Conservation (phyloP, 2,888 invertebrate species). For the Ferdinandea cuprea region DNA sequence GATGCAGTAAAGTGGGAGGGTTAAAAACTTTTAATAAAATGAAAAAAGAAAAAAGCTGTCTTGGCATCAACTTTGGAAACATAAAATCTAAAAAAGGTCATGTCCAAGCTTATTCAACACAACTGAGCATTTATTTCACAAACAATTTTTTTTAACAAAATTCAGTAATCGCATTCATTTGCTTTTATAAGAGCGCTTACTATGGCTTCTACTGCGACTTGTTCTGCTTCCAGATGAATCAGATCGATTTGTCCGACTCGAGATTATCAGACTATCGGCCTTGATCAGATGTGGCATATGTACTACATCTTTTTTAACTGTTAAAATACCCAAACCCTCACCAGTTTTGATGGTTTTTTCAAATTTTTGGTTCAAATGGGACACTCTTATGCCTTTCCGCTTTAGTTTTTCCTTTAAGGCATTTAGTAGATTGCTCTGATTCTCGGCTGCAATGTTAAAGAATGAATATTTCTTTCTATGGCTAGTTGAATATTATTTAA, state of each 20-base stretch:
- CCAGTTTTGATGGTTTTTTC: constrained; percentile 4
- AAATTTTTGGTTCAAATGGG: constrained; percentile 4
- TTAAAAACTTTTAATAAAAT: too few species aligned
- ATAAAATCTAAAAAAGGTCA: too few species aligned
- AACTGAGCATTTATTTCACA: background rate
- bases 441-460: constrained; percentile 10
- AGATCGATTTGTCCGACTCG: background rate
- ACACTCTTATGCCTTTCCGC: background rate
- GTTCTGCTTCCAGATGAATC: background rate
- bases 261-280: background rate
- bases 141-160: background rate
- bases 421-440: background rate
- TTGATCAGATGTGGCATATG: constrained; percentile 1
- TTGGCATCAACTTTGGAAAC: too few species aligned
- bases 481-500: too few species aligned
- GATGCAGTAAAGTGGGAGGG: too few species aligned
- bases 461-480: too few species aligned
- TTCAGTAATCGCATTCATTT: background rate
- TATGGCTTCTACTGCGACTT: background rate
- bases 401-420: background rate
- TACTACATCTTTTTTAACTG: constrained; percentile 2
- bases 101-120: too few species aligned
- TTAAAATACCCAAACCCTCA: constrained; percentile 8
- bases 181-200: background rate
- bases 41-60: too few species aligned